Evolutionary conservation across 2,113 vertebrate species (phyloP).

Genomic region (Grantiella picta): DNA sequence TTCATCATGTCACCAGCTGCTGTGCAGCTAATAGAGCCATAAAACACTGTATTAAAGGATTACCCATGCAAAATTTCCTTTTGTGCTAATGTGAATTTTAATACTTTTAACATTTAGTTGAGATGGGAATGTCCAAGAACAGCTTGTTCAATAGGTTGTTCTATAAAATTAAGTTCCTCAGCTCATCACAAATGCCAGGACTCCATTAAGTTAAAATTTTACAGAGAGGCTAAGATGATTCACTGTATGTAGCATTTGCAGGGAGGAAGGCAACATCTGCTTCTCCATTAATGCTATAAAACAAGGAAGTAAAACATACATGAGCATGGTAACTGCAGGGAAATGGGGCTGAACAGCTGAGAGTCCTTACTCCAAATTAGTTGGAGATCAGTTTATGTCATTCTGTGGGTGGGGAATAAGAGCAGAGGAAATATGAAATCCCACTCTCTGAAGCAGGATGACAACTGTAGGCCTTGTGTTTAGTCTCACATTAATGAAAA

Average conservation of each 20-base stretch:
- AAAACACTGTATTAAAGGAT: conserved; percentile 90
- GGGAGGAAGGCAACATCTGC: conserved; percentile 74
- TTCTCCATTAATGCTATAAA: conserved; percentile 64
- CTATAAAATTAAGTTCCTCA: conserved; percentile 85
- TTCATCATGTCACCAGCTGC: conserved; percentile 89
- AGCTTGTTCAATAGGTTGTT: conserved; percentile 87
- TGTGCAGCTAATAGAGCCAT: conserved; percentile 87
- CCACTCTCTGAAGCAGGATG: not conserved
- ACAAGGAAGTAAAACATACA: conserved; percentile 33
- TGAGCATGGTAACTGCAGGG: not conserved
- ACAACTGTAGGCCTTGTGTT: not conserved
- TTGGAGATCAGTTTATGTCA: not conserved
- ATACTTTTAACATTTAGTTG: conserved; percentile 90
- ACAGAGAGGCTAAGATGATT: conserved; percentile 81
- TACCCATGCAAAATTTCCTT: conserved; percentile 87
- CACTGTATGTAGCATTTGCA: conserved; percentile 72
- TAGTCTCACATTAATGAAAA: not conserved
- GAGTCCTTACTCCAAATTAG: not conserved
- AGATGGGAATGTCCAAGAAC: conserved; percentile 87
- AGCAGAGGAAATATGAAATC: not conserved
- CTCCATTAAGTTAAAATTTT: conserved; percentile 85
- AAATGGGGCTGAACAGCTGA: not conserved
- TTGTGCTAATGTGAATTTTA: conserved; percentile 87
- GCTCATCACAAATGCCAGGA: conserved; percentile 87
- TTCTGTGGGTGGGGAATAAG: not conserved